A percentile compares a stretch with the other conserved stretches of the same genome.
phyloP scores from a whole-genome alignment of 2,797 vertebrate genomes.

The Pelochelys cantorii region DNA sequence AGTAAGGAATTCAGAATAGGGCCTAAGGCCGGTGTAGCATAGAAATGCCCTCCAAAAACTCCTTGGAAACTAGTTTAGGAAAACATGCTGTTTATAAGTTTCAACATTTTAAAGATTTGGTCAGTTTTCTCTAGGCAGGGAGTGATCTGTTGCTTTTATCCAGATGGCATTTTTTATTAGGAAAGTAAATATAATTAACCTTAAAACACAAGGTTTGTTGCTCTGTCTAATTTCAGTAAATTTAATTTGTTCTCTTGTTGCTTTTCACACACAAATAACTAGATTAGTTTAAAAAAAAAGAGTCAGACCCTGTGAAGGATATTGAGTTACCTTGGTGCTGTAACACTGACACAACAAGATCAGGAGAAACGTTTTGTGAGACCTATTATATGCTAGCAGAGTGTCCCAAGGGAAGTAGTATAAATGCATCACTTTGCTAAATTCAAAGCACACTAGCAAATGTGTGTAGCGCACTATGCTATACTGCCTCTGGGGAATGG shows the following conservation, averaged over 20 bases:
- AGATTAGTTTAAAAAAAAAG: slow-evolving; percentile 18
- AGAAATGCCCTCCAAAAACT: not conserved
- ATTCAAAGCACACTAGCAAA: not conserved
- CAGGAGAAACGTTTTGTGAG: not conserved
- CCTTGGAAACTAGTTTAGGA: slow-evolving; percentile 23
- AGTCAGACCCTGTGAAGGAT: not conserved
- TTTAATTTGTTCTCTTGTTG: slow-evolving; percentile 8
- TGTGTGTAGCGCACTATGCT: not conserved
- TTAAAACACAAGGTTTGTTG: slow-evolving; percentile 26
- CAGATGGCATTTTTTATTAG: not conserved
- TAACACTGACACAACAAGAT: not conserved
- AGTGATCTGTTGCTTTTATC: not conserved
- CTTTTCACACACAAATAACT: slow-evolving; percentile 18
- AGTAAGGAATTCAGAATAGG: not conserved
- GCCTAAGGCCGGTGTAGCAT: rapidly evolving
- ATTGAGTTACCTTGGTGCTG: not conserved
- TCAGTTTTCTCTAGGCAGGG: not conserved
- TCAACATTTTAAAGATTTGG: not conserved
- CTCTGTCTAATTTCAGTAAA: slow-evolving; percentile 4
- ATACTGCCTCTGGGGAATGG: not conserved
- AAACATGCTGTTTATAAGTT: not conserved
- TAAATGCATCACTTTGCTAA: not conserved
- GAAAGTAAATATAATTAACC: slow-evolving; percentile 30
- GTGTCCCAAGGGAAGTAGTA: not conserved
- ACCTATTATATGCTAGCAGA: not conserved